A percentile compares a stretch with the other conserved stretches of the same genome.
Evolutionary conservation across 2,113 vertebrate species (phyloP).

Genomic region (Gallinago media): DNA sequence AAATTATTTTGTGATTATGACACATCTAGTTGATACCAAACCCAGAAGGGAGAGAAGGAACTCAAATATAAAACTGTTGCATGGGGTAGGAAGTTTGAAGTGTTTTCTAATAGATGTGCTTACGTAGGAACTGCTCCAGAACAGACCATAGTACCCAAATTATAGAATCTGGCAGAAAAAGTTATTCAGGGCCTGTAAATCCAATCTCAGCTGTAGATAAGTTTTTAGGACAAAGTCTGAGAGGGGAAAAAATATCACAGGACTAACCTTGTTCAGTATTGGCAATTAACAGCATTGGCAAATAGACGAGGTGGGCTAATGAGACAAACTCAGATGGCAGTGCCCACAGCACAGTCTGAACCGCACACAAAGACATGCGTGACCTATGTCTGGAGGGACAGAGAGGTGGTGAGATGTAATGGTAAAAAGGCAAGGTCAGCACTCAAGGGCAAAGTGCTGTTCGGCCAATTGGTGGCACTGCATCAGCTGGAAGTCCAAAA

Average conservation of each 20-base stretch:
- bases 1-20: not conserved
- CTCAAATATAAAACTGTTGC: not conserved
- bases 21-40: not conserved
- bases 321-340: not conserved
- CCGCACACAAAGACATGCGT: accelerated
- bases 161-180: not conserved
- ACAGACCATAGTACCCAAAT: not conserved
- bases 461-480: not conserved
- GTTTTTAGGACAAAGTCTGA: not conserved
- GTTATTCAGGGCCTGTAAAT: not conserved
- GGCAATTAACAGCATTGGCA: not conserved
- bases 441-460: accelerated
- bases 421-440: not conserved
- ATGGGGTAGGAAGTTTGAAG: not conserved
- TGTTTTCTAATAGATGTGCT: not conserved
- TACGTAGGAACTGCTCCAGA: not conserved
- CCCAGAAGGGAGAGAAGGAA: not conserved
- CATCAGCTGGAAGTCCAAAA: not conserved
- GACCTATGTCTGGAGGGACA: accelerated
- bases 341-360: not conserved
- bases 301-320: not conserved
- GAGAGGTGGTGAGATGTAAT: not conserved
- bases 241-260: not conserved
- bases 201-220: not conserved
- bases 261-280: not conserved